phyloP scores from a whole-genome alignment of 2,888 invertebrate genomes.

The Chrysopilus asiliformis region DNA sequence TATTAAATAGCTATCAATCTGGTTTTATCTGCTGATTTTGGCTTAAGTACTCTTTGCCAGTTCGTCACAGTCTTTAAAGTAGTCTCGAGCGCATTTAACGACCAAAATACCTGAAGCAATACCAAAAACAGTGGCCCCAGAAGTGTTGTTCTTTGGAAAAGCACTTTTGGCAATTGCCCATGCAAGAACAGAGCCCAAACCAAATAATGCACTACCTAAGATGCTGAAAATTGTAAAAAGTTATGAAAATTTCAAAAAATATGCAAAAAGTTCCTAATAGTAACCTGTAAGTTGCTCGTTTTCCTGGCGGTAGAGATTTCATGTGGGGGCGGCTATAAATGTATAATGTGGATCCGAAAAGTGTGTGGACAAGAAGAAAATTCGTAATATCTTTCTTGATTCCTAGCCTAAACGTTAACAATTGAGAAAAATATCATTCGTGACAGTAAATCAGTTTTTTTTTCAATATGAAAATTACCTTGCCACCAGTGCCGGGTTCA shows the following conservation, averaged over 20 bases:
- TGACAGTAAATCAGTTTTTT: not conserved
- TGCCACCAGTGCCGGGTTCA: slow-evolving; percentile 66
- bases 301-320: slow-evolving; percentile 45
- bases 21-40: not conserved
- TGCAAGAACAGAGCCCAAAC: slow-evolving; percentile 75
- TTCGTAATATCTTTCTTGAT: slow-evolving; percentile 68
- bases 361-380: slow-evolving; percentile 62
- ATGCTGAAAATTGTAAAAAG: slow-evolving; percentile 38
- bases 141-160: slow-evolving; percentile 37
- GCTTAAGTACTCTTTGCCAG: slow-evolving; percentile 18
- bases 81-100: slow-evolving; percentile 31
- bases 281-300: slow-evolving; percentile 54
- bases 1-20: too few relatives aligned
- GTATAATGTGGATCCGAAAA: slow-evolving; percentile 72
- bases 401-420: slow-evolving; percentile 45
- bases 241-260: too few relatives aligned
- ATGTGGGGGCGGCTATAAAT: slow-evolving; percentile 70
- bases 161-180: slow-evolving; percentile 78
- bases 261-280: slow-evolving; percentile 12
- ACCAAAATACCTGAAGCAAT: slow-evolving; percentile 29
- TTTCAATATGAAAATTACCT: slow-evolving; percentile 39
- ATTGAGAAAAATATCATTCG: slow-evolving; percentile 12
- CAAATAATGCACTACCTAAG: slow-evolving; percentile 66
- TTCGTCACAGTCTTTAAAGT: slow-evolving; percentile 30
- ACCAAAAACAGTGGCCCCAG: slow-evolving; percentile 24